Evolutionary conservation across 2,888 invertebrate species (phyloP).

Genomic region (Epirrhoe tristata): DNA sequence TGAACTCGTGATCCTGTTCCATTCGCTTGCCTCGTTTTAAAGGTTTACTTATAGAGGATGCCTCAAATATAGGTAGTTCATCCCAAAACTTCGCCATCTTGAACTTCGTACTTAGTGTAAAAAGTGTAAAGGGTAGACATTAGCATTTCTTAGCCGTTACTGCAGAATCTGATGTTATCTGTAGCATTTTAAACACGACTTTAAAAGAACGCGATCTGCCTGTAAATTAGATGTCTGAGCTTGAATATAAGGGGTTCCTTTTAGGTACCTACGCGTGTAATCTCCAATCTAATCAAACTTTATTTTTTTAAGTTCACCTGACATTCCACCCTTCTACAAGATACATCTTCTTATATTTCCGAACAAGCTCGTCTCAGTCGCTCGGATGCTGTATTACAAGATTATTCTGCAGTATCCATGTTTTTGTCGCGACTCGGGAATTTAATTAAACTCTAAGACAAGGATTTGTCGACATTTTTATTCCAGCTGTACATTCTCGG

Average conservation of each 20-base stretch:
- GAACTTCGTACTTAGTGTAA: constrained; percentile 11
- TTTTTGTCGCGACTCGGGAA: constrained; percentile 25
- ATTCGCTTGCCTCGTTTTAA: not conserved
- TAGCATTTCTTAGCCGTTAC: constrained; percentile 20
- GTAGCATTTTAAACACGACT: constrained; percentile 21
- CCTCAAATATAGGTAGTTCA: not conserved
- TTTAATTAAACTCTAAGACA: constrained; percentile 30
- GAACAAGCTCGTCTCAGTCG: not conserved
- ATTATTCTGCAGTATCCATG: constrained; percentile 8
- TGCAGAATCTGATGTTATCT: constrained; percentile 19
- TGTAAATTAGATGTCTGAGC: not conserved
- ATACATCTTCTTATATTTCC: not conserved
- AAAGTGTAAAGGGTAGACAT: constrained; percentile 5
- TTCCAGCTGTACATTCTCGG: constrained; percentile 8
- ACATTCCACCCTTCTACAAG: not conserved
- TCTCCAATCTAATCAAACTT: too few relatives aligned
- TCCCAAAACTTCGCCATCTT: not conserved
- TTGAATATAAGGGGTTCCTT: not conserved
- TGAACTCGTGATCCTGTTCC: not conserved
- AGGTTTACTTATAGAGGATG: not conserved
- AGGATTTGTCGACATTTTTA: constrained; percentile 21
- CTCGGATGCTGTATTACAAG: constrained; percentile 5
- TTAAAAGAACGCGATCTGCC: constrained; percentile 5
- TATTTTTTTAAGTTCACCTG: not conserved
- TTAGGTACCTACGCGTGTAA: too few relatives aligned